Evolutionary conservation across 1,140 invertebrate genomes (phyloP).

Genomic region (Scaptomyza montana): DNA sequence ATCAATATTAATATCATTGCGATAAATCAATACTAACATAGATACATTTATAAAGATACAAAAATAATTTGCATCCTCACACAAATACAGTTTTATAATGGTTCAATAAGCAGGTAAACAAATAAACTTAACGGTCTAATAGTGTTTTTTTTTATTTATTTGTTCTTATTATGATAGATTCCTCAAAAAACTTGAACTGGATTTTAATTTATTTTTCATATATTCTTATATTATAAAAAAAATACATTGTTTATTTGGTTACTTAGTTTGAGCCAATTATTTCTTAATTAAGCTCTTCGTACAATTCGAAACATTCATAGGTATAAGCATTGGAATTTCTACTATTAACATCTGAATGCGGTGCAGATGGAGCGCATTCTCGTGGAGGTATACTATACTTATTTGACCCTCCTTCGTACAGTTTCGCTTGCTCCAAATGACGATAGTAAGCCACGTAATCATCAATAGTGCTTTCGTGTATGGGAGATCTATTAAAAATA

Average conservation of each 20-base stretch:
- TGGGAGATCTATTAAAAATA: not conserved
- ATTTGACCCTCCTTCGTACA: constrained; percentile 42
- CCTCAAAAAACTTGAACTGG: too few species aligned
- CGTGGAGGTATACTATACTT: constrained; percentile 57
- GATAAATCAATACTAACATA: constrained; percentile 21
- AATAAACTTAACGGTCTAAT: too few species aligned
- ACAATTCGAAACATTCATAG: constrained; percentile 38
- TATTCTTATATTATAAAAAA: too few species aligned
- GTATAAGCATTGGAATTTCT: not conserved
- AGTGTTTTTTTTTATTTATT: too few species aligned
- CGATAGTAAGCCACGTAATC: constrained; percentile 60
- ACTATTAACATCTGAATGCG: constrained; percentile 18
- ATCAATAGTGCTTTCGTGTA: constrained; percentile 10
- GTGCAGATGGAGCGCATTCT: constrained; percentile 57
- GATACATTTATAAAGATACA: not conserved
- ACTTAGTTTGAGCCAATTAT: not conserved
- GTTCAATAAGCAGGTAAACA: too few species aligned
- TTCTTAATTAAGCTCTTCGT: constrained; percentile 32
- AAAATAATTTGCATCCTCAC: not conserved
- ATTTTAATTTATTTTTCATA: too few species aligned
- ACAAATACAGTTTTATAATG: not conserved
- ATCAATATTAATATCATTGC: constrained; percentile 18
- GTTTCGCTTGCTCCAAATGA: constrained; percentile 44
- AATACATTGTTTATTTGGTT: not conserved
- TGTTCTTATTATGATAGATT: too few species aligned